Evolutionary conservation across 37 sponge, comb jelly and placozoan genomes (phyloP), one percentile per base, ranked within the genome.

Genomic region (Chondrilla cf. caribensis): DNA sequence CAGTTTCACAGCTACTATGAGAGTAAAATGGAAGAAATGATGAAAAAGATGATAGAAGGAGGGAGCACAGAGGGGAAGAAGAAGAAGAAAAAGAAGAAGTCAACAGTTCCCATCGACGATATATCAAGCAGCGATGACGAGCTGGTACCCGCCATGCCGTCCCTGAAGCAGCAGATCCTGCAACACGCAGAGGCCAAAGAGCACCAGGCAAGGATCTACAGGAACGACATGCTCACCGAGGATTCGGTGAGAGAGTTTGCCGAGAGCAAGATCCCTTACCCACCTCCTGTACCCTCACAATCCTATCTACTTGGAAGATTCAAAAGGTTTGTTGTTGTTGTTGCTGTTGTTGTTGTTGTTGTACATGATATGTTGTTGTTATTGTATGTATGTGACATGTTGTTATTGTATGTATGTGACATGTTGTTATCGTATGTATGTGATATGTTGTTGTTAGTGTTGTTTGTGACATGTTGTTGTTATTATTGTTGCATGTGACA

Each of bases 81-180:
- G 68, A 67, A 73, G 76, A 40, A 38, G 44, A 73, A 73, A 14
- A 42, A 73, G 44, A 73, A 73, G 76, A 73, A 73, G 25, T 18
- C 38, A 73, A 2, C 76, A 1, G 44, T 42, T 3, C 35, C 32
- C 68, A 67, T 73, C 24, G 41, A 39, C 40, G 43, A 73, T 2
- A n/a, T 62, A 19, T 62, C 64, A n/a, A 36, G 38, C 18, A 73
- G 76, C 6, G 76, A 73, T 43, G 76, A 73, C 44, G 76, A 73
- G 11, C 41, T 73, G 41, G 76, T 73, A 19, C 44, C 76, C 18
- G 44, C 76, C 2, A 21, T 24, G 0, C 76, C 42, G 1, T 42
- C 76, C 2, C 44, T 73, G 9, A 73, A 73, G 43, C 76, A 73
- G 2, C 24, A 43, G 41, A 42, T 73, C 9, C 76, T 43, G 4